Percentiles rank a stretch among this genome's conserved stretches.
phyloP scores from a whole-genome alignment of 2,888 invertebrate species.

The Tetragonula carbonaria region DNA sequence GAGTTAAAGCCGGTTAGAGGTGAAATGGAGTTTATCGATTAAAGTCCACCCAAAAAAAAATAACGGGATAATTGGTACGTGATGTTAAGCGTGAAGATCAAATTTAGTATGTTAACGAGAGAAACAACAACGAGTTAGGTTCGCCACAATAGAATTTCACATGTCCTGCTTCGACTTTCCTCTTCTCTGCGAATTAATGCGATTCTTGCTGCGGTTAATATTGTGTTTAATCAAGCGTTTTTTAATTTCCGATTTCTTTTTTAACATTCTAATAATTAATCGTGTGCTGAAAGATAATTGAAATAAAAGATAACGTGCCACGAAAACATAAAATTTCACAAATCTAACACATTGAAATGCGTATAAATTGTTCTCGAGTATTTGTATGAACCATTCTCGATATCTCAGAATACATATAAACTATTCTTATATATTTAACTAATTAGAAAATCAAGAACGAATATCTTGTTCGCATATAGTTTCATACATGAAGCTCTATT shows the following conservation, averaged over 20 bases:
- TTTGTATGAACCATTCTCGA: not conserved
- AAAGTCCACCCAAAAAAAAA: conserved; percentile 72
- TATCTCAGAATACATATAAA: not conserved
- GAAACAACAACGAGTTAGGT: conserved; percentile 33
- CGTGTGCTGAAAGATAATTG: not conserved
- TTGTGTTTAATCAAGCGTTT: conserved; percentile 37
- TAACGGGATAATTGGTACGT: conserved; percentile 39
- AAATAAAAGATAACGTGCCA: no score
- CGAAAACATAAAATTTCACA: not conserved
- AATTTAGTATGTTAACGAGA: conserved; percentile 49
- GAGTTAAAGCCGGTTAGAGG: conserved; percentile 59
- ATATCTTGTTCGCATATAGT: conserved; percentile 36
- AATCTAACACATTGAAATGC: not conserved
- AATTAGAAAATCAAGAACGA: conserved; percentile 1
- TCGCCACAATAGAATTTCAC: not conserved
- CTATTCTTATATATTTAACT: not conserved
- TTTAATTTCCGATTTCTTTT: conserved; percentile 1
- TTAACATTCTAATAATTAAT: not conserved
- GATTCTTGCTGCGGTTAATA: conserved; percentile 43
- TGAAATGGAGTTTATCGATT: conserved; percentile 62
- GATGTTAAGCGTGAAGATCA: conserved; percentile 36
- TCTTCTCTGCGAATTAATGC: conserved; percentile 22
- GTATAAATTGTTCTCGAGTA: not conserved
- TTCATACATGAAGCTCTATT: conserved; percentile 35
- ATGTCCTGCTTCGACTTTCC: conserved; percentile 17